A percentile compares a stretch with the other conserved stretches of the same genome.
Conservation (phyloP, 2,888 invertebrate genomes). For the Allophyes oxyacanthae region DNA sequence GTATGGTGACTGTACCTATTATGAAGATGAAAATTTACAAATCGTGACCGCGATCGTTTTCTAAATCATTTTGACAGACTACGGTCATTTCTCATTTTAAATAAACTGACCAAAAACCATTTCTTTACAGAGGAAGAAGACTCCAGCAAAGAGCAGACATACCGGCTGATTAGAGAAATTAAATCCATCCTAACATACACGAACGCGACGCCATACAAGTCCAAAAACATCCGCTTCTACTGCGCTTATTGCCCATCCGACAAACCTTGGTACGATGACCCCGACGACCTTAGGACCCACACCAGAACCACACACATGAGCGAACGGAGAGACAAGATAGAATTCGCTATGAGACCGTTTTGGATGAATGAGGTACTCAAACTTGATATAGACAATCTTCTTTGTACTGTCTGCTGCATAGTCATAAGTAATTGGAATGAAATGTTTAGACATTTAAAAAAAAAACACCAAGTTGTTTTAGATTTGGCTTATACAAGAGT, state of each 20-base stretch:
- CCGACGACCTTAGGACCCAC: conserved; percentile 67
- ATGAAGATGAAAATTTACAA: too few species aligned
- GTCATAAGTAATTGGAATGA: conserved; percentile 66
- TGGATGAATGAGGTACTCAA: conserved; percentile 73
- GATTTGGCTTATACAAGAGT: conserved; percentile 66
- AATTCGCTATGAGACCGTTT: conserved; percentile 68
- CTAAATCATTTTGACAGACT: too few species aligned
- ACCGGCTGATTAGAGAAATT: conserved; percentile 66
- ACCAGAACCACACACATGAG: conserved; percentile 59
- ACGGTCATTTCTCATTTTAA: background rate
- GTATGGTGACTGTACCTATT: too few species aligned
- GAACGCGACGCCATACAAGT: conserved; percentile 74
- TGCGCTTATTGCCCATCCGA: conserved; percentile 73
- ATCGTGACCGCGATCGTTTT: too few species aligned
- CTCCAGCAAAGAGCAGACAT: conserved; percentile 43
- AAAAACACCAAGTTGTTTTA: conserved; percentile 60
- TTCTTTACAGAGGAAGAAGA: conserved; percentile 23
- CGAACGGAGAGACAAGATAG: conserved; percentile 57
- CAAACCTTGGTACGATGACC: conserved; percentile 59
- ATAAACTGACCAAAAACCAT: background rate
- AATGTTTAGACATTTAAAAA: conserved; percentile 70
- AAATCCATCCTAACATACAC: conserved; percentile 67
- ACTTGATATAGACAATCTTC: conserved; percentile 68
- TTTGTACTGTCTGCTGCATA: conserved; percentile 65
- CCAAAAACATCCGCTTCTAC: conserved; percentile 58